These are phyloP conservation scores for Nephrocerus scutellatus DNA, from an alignment of 2,888 invertebrate genomes.

Conservation along the genomic window DNA sequence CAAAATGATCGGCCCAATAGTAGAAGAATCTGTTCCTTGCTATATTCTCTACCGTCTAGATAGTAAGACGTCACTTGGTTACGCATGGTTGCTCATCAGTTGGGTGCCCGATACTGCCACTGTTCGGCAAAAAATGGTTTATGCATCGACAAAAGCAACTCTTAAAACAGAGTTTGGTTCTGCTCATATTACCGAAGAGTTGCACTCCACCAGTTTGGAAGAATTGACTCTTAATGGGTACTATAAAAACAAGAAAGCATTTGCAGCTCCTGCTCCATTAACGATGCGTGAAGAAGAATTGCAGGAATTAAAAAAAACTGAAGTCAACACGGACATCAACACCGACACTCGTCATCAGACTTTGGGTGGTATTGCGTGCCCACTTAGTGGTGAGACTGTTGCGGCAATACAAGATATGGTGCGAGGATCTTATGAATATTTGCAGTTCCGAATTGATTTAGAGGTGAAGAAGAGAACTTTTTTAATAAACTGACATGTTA, in stretches of 20 bases:
- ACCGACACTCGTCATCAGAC: constrained; percentile 83
- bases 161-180: constrained; percentile 94
- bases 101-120: constrained; percentile 93
- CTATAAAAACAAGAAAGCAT: constrained; percentile 66
- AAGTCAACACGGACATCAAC: constrained; percentile 66
- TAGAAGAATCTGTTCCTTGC: constrained; percentile 78
- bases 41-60: constrained; percentile 85
- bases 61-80: constrained; percentile 67
- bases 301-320: constrained; percentile 66
- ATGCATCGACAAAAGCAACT: constrained; percentile 95
- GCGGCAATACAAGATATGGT: constrained; percentile 69
- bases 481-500: background rate
- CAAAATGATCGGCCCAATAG: constrained; percentile 60
- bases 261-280: constrained; percentile 80
- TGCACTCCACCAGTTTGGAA: constrained; percentile 78
- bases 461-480: too few species aligned
- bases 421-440: constrained; percentile 72
- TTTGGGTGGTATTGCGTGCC: constrained; percentile 83
- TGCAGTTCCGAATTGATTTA: constrained; percentile 81
- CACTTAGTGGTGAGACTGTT: constrained; percentile 73
- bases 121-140: constrained; percentile 87
- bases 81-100: constrained; percentile 87
- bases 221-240: constrained; percentile 80
- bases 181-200: constrained; percentile 87
- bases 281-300: constrained; percentile 82